A percentile compares a stretch with the other conserved stretches of the same genome.
These are phyloP conservation scores for Syrphus vitripennis DNA, from an alignment of 2,888 invertebrate species.

Conservation along the genomic window DNA sequence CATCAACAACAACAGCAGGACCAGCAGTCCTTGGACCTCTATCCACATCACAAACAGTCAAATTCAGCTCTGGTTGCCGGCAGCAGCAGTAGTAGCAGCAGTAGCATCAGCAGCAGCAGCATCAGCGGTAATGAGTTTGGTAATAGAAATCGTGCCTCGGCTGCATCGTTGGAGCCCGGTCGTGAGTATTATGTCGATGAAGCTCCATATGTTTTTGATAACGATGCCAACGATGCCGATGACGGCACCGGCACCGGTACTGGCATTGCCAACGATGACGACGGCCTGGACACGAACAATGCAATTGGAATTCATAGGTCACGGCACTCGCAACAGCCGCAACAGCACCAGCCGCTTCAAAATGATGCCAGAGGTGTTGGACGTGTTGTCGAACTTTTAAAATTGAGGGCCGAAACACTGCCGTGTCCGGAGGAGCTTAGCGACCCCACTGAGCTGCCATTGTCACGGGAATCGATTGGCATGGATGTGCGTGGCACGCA, in stretches of 20 bases:
- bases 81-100: constrained; percentile 75
- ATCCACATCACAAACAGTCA: constrained; percentile 69
- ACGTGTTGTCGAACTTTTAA: constrained; percentile 79
- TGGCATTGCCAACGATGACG: constrained; percentile 9
- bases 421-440: constrained; percentile 85
- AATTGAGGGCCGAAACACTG: constrained; percentile 83
- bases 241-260: constrained; percentile 33
- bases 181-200: constrained; percentile 72
- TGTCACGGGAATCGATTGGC: constrained; percentile 82
- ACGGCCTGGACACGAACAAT: constrained; percentile 45
- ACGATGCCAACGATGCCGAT: constrained; percentile 39
- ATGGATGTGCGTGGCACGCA: constrained; percentile 79
- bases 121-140: constrained; percentile 62
- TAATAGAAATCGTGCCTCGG: constrained; percentile 69
- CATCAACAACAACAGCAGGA: constrained; percentile 60
- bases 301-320: constrained; percentile 65
- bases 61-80: constrained; percentile 74
- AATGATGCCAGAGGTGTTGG: constrained; percentile 52
- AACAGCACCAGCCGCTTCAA: constrained; percentile 44
- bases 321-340: constrained; percentile 47
- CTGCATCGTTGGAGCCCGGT: constrained; percentile 55
- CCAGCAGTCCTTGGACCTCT: constrained; percentile 48
- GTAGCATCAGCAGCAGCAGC: not conserved
- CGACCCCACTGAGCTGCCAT: constrained; percentile 84
- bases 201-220: constrained; percentile 69